Evolutionary conservation across 2,797 vertebrate genomes (phyloP), one percentile per base, ranked within the genome.

Genomic region (Typhlichthys eigenmanni): DNA sequence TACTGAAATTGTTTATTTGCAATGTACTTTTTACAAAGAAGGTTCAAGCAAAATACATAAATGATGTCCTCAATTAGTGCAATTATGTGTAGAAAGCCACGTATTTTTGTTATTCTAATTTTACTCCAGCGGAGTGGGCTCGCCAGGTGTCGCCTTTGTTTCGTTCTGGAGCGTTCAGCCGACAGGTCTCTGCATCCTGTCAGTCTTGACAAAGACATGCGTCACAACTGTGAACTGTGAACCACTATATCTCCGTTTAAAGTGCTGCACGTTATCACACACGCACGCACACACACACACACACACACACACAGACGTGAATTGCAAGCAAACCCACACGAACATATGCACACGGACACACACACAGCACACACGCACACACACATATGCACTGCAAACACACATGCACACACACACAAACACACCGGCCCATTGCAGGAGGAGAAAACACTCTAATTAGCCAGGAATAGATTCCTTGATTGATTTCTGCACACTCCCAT

Each of bases 391-490:
- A 24, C 24, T 24, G 24, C 24, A 24, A 24, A 24, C 24, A 24
- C 3, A 24, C 24, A 24, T 24, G 2, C 24, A 24, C 24, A 24
- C 24, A 24, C 47, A 13, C n/a, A 3, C 3, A 24, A 0, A 24
- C 24, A 24, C 47, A 13, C n/a, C 5, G 13, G 34, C 34, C 34
- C 24, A 24, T 38, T 38, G 34, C 59, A 9, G 32, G 29, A 64
- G 29, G 10, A 59, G 24, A 47, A 62, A 9, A 4, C 17, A 17
- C 29, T 53, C 47, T 54, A 9, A 0, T 59, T 54, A 57, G n/a
- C n/a, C 13, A 10, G 59, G 52, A 51, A 70, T 50, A 58, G 61
- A 64, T 13, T 55, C 55, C 78, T 63, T 19, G 56, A 55, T 57
- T 57, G 65, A 77, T 76, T 51, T 24, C 24, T 24, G 2, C 52